Percentiles rank a stretch among this genome's conserved stretches.
These are phyloP conservation scores for Pipistrellus kuhlii DNA, from an alignment of 2,797 vertebrate genomes.

Conservation along the genomic window DNA sequence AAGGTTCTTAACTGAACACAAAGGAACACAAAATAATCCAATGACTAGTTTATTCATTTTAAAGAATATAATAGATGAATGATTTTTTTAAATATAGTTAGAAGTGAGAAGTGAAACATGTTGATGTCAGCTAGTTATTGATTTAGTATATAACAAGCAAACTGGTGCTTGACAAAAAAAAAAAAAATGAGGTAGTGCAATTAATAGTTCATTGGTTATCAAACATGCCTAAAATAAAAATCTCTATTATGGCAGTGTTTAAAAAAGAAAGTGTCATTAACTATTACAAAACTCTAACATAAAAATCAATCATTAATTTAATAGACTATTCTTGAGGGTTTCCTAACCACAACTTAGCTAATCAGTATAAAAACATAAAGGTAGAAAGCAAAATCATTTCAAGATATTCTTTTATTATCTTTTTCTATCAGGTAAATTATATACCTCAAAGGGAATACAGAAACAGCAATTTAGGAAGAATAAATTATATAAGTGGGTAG, in stretches of 20 bases:
- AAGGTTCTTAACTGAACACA: slow-evolving; percentile 26
- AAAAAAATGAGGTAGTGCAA: not conserved
- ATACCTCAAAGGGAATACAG: not conserved
- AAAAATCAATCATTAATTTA: slow-evolving; percentile 2
- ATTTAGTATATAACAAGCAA: slow-evolving; percentile 3
- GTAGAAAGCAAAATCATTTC: not conserved
- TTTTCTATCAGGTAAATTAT: slow-evolving; percentile 44
- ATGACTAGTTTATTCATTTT: not conserved
- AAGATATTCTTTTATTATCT: slow-evolving; percentile 10
- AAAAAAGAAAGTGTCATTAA: not conserved
- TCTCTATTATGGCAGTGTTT: not conserved
- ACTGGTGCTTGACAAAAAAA: not conserved
- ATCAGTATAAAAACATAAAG: not conserved
- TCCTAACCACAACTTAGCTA: not conserved
- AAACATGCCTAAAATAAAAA: slow-evolving; percentile 52
- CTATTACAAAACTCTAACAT: not conserved
- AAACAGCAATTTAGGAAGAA: not conserved
- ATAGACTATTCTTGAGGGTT: not conserved
- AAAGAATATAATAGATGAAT: slow-evolving; percentile 26
- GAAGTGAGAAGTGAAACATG: not conserved
- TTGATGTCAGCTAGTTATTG: slow-evolving; percentile 20
- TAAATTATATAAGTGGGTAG: not conserved
- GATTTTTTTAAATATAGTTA: not conserved
- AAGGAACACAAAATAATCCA: not conserved
- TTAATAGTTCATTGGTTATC: slow-evolving; percentile 31